These are phyloP conservation scores for Protophormia terraenovae DNA, from an alignment of 2,888 invertebrate genomes.

Conservation along the genomic window DNA sequence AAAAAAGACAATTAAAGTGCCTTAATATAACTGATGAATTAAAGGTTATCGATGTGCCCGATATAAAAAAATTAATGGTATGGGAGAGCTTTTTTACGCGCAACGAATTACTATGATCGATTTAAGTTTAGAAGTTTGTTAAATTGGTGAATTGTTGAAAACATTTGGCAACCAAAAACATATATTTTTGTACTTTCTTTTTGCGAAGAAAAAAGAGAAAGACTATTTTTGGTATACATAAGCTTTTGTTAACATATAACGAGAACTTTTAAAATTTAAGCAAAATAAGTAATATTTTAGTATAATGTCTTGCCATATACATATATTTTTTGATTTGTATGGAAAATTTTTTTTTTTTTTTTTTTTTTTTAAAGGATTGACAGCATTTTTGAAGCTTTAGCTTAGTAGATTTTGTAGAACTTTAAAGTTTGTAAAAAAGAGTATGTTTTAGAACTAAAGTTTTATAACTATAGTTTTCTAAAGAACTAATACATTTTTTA, in stretches of 20 bases:
- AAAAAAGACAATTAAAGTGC: conserved; percentile 78
- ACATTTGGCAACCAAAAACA: too few species aligned
- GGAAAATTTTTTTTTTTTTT: neutral
- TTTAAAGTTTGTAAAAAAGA: too few species aligned
- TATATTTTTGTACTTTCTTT: conserved; percentile 16
- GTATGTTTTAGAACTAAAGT: too few species aligned
- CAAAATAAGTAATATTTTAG: neutral
- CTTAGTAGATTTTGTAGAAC: too few species aligned
- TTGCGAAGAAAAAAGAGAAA: neutral
- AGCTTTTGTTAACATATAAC: neutral
- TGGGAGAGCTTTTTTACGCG: conserved; percentile 79
- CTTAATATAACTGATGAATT: conserved; percentile 80
- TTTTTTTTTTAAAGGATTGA: too few species aligned
- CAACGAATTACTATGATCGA: conserved; percentile 74
- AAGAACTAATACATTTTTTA: neutral
- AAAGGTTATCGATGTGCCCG: conserved; percentile 79
- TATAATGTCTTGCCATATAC: conserved; percentile 25
- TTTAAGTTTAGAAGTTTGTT: neutral
- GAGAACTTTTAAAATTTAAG: neutral
- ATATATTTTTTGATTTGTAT: too few species aligned
- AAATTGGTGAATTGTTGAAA: neutral
- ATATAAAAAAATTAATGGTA: conserved; percentile 76
- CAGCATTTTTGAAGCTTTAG: too few species aligned
- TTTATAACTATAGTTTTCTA: neutral
- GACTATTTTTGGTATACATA: conserved; percentile 21